These are phyloP conservation scores for Spheniscus mendiculus DNA, from an alignment of 2,113 vertebrate species.

Conservation along the genomic window DNA sequence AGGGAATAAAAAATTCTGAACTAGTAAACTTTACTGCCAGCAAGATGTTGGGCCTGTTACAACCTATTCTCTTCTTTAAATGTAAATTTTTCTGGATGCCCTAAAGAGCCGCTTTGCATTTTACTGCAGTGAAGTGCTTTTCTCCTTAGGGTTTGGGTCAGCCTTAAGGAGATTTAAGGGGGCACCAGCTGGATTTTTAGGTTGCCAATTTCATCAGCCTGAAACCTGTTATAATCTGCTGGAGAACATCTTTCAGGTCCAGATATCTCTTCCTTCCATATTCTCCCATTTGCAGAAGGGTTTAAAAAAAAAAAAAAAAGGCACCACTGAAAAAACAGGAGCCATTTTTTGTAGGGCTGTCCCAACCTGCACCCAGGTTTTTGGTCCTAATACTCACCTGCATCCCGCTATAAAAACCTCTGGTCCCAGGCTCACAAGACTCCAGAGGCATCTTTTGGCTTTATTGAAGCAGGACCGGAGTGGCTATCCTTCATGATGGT, in stretches of 20 bases:
- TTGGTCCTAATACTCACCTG: not conserved
- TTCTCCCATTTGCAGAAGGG: not conserved
- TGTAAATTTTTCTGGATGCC: conserved; percentile 25
- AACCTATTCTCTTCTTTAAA: conserved; percentile 40
- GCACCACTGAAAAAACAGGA: not conserved
- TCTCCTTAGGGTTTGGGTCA: conserved; percentile 20
- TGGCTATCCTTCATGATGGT: not conserved
- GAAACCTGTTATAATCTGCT: not conserved
- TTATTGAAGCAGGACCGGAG: not conserved
- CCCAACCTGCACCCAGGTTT: not conserved
- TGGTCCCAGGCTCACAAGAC: accelerated
- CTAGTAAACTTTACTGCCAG: conserved; percentile 47
- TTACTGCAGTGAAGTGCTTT: not conserved
- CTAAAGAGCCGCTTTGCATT: conserved; percentile 43
- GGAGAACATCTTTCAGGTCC: not conserved
- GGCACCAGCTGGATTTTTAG: conserved; percentile 22
- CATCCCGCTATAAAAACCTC: not conserved
- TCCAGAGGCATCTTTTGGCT: not conserved
- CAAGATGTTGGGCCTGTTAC: conserved; percentile 9
- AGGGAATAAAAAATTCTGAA: conserved; percentile 42
- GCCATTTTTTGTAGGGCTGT: not conserved
- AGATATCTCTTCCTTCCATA: not conserved
- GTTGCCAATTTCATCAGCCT: not conserved
- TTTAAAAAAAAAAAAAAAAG: not conserved
- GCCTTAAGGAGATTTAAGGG: conserved; percentile 30